phyloP scores from a whole-genome alignment of 1,140 invertebrate genomes.

The Drosophila neocordata region DNA sequence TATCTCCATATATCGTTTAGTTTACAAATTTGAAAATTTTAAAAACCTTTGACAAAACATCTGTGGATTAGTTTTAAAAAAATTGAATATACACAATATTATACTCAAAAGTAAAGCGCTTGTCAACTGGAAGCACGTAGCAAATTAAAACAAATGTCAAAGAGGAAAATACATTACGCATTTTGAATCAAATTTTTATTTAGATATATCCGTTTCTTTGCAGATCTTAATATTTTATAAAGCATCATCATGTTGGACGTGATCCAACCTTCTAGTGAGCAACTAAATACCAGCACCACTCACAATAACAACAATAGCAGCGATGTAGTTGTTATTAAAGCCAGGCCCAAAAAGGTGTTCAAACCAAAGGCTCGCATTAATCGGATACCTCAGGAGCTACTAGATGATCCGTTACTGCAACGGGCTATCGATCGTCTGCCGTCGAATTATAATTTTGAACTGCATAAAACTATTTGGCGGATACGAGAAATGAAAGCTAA shows the following conservation, averaged over 20 bases:
- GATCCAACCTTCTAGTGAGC: slow-evolving; percentile 50
- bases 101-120: too few relatives aligned
- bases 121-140: background rate
- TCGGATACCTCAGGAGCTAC: slow-evolving; percentile 92
- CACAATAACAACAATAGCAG: slow-evolving; percentile 46
- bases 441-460: slow-evolving; percentile 99
- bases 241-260: slow-evolving; percentile 70
- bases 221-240: background rate
- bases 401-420: slow-evolving; percentile 91
- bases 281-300: slow-evolving; percentile 18
- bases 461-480: slow-evolving; percentile 99
- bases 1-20: too few relatives aligned
- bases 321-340: slow-evolving; percentile 87
- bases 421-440: slow-evolving; percentile 91
- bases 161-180: background rate
- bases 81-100: too few relatives aligned
- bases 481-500: slow-evolving; percentile 92
- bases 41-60: too few relatives aligned
- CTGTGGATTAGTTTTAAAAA: too few relatives aligned
- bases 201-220: slow-evolving; percentile 8
- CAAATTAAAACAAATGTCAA: background rate
- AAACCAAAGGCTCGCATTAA: slow-evolving; percentile 88
- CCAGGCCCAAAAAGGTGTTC: slow-evolving; percentile 91
- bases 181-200: background rate
- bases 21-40: too few relatives aligned